These are phyloP conservation scores for Oreochromis aureus DNA, from an alignment of 2,113 vertebrate species.

Conservation along the genomic window DNA sequence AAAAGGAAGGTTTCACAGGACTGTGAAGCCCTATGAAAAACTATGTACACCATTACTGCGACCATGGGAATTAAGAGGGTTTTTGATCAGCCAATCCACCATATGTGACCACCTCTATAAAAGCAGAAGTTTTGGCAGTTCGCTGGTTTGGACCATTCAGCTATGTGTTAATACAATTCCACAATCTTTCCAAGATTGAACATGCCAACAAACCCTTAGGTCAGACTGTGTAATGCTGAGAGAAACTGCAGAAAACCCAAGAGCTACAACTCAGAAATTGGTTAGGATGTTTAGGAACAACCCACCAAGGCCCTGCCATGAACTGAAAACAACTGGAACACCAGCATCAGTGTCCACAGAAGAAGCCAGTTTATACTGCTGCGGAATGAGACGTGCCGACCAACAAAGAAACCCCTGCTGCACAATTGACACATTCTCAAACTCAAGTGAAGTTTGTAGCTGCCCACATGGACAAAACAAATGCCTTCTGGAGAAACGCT, in stretches of 20 bases:
- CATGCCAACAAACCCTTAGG: not conserved
- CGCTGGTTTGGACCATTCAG: not conserved
- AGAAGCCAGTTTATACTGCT: not conserved
- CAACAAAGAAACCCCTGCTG: not conserved
- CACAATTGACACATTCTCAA: not conserved
- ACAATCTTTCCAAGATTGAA: not conserved
- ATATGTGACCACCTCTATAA: not conserved
- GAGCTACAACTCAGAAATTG: not conserved
- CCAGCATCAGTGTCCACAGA: not conserved
- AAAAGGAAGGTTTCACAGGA: not conserved
- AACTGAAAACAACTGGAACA: not conserved
- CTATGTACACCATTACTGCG: not conserved
- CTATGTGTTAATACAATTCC: not conserved
- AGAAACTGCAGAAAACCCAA: not conserved
- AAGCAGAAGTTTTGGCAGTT: not conserved
- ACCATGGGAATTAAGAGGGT: not conserved
- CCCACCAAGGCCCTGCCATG: not conserved
- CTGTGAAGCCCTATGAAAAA: not conserved
- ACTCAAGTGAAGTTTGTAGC: not conserved
- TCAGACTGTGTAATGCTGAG: not conserved
- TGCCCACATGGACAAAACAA: not conserved
- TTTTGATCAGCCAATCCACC: not conserved
- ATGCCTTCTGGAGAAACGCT: not conserved
- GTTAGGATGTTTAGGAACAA: not conserved
- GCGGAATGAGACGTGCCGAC: not conserved